These are phyloP conservation scores for Lymantria monacha DNA, from an alignment of 2,888 invertebrate species.

Conservation along the genomic window DNA sequence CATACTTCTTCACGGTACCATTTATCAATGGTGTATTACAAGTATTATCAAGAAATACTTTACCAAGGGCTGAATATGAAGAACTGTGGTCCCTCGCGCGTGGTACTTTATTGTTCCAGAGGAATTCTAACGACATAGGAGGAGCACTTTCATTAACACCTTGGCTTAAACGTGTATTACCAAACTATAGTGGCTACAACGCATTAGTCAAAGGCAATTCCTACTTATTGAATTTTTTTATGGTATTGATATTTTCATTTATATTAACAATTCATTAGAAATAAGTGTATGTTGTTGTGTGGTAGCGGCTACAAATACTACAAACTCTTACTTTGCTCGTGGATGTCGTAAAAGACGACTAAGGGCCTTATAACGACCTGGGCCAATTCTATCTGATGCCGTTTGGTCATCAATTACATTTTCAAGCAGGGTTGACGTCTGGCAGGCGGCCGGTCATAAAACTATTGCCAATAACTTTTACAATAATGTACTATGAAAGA, in stretches of 20 bases:
- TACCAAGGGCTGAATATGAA: conserved; percentile 77
- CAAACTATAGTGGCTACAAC: conserved; percentile 81
- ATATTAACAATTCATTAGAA: too few relatives aligned
- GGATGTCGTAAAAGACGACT: too few relatives aligned
- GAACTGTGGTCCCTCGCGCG: conserved; percentile 63
- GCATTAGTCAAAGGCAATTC: conserved; percentile 70
- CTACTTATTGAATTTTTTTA: conserved; percentile 74
- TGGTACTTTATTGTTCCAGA: conserved; percentile 78
- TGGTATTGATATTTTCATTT: conserved; percentile 12
- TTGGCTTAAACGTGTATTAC: conserved; percentile 83
- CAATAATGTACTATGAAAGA: too few relatives aligned
- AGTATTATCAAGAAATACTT: conserved; percentile 75
- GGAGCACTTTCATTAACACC: conserved; percentile 81
- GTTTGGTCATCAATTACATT: too few relatives aligned
- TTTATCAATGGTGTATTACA: conserved; percentile 82
- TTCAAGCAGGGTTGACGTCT: too few relatives aligned
- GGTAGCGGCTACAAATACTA: too few relatives aligned
- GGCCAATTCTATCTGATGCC: too few relatives aligned
- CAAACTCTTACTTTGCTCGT: too few relatives aligned
- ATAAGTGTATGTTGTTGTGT: too few relatives aligned
- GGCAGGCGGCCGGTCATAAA: too few relatives aligned
- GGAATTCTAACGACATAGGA: conserved; percentile 82
- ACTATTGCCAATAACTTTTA: too few relatives aligned
- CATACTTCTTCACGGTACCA: conserved; percentile 78
- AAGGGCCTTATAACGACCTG: too few relatives aligned